Percentiles rank a stretch among this genome's conserved stretches.
phyloP scores from a whole-genome alignment of 2,113 vertebrate species.

The Zosterops pallidus region DNA sequence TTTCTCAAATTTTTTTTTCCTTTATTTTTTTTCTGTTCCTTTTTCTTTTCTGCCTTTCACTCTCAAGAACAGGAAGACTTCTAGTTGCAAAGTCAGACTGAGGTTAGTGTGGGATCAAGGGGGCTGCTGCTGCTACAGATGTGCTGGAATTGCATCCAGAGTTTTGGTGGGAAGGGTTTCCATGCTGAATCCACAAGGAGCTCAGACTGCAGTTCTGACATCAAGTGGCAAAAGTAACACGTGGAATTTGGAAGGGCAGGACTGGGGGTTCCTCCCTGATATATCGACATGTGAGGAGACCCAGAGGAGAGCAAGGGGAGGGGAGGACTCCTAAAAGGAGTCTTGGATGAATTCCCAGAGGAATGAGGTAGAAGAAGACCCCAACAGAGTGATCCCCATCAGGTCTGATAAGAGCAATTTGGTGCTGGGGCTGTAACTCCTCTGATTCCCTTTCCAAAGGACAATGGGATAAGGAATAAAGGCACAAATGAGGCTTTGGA shows the following conservation, averaged over 20 bases:
- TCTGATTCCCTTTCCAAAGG: not conserved
- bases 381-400: rapidly evolving
- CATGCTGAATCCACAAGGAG: not conserved
- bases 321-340: not conserved
- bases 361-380: not conserved
- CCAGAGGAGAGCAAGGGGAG: not conserved
- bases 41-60: not conserved
- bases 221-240: rapidly evolving
- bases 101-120: rapidly evolving
- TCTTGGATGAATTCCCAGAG: not conserved
- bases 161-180: not conserved
- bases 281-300: not conserved
- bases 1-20: not conserved
- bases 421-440: not conserved
- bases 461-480: not conserved
- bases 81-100: not conserved
- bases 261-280: too few relatives aligned
- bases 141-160: not conserved
- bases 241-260: not conserved
- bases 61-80: not conserved
- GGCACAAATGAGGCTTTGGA: not conserved
- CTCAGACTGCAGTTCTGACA: not conserved
- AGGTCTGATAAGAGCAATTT: not conserved
- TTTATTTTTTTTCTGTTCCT: not conserved
- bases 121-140: not conserved